Conservation (phyloP, 2,113 vertebrate genomes). For the Oenanthe melanoleuca region DNA sequence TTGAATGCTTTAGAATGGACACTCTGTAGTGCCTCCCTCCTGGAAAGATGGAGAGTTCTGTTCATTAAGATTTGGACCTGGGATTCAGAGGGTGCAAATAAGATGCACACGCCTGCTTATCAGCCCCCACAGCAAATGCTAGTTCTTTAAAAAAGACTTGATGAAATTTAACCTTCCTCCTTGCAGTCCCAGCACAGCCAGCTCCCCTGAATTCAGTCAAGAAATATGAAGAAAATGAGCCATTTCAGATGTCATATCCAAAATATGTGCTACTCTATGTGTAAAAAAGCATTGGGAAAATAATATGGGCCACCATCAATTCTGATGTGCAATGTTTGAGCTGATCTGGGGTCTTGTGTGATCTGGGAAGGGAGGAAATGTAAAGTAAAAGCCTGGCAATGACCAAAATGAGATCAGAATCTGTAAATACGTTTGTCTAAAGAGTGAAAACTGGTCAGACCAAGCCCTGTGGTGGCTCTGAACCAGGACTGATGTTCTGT, state of each 20-base stretch:
- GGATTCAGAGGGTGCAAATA: background rate
- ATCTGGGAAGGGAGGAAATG: background rate
- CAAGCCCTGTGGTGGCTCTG: fast-evolving
- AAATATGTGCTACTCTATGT: background rate
- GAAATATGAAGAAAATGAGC: background rate
- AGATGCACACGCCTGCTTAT: background rate
- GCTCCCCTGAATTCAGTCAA: background rate
- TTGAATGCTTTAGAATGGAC: background rate
- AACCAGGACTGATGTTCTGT: background rate
- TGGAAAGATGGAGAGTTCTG: background rate
- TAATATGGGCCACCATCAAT: background rate
- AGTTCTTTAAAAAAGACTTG: background rate
- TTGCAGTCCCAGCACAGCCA: background rate
- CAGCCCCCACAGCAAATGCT: background rate
- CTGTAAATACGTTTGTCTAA: background rate
- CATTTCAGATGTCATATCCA: background rate
- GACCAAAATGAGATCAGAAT: background rate
- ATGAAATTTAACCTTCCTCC: background rate
- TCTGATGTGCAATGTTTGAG: background rate
- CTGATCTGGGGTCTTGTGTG: background rate
- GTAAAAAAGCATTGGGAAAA: background rate
- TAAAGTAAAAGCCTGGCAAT: background rate
- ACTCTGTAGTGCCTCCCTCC: background rate
- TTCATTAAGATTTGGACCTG: background rate
- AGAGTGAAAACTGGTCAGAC: background rate